Evolutionary conservation across 2,888 invertebrate species (phyloP), one percentile per base, ranked within the genome.

Genomic region (Entomobrya multifasciata): DNA sequence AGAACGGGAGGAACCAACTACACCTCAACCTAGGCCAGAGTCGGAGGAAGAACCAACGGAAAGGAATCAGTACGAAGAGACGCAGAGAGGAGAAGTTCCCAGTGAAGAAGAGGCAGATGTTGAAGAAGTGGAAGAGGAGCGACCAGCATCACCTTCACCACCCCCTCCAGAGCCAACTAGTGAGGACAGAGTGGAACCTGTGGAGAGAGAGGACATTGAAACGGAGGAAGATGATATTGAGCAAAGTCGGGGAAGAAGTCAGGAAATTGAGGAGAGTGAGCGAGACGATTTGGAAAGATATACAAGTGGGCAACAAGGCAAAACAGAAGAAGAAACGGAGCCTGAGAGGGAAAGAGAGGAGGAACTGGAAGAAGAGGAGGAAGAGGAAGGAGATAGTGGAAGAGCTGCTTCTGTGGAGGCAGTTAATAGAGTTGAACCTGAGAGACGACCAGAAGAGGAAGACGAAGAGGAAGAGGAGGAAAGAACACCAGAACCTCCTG

Each of bases 251-350:
- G 70, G 81, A 25, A 52, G 55, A 57, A 82, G 89, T 47, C 65
- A 74, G n/a, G 90, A 89, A 70, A 91, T 90, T 30, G 83, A 77
- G 49, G 90, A 90, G 27, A 85, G 83, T 44, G 90, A 89, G 15
- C 36, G 90, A 30, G 81, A 89, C 0, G 90, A 91, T 30, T 80
- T 91, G 77, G 90, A 90, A 84, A 30, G 90, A 1, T 90, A 89
- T 70, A 88, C 74, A 1, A 47, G n/a, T n/a, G n/a, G n/a, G n/a
- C n/a, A 25, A 13, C 60, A 57, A 55, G 49, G 62, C 0, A 70
- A 67, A 70, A 13, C 10, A 30, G 72, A 30, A 49, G 77, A 65
- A n/a, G 62, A 82, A 49, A 79, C 57, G 17, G 82, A 83, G 36
- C 65, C 52, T n/a, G 85, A 76, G 20, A 77, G 84, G 49, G 67